Evolutionary conservation across 2,113 vertebrate species (phyloP).

Genomic region (Dromiciops gliroides): DNA sequence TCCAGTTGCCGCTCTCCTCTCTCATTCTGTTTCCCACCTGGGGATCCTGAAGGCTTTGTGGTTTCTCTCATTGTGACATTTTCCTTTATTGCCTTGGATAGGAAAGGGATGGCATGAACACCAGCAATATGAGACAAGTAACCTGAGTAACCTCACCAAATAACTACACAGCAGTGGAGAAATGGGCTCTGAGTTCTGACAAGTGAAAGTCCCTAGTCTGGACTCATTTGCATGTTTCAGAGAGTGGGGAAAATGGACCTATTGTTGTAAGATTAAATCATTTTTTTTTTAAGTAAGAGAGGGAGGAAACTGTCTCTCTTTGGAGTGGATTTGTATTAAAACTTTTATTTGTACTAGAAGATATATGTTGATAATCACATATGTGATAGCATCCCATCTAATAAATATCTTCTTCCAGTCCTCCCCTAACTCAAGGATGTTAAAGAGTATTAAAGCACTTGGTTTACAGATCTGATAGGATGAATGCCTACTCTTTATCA

Average conservation of each 20-base stretch:
- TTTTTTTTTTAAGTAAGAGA: constrained; percentile 2
- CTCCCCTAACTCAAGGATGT: neutral
- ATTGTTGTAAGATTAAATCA: neutral
- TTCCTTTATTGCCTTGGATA: constrained; percentile 61
- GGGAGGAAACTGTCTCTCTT: neutral
- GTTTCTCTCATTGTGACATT: constrained; percentile 12
- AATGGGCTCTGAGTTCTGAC: constrained; percentile 35
- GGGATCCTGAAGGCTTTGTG: neutral
- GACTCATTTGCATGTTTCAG: constrained; percentile 10
- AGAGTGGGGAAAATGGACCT: constrained; percentile 37
- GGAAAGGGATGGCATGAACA: neutral
- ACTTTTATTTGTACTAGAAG: neutral
- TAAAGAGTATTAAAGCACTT: neutral
- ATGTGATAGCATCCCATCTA: neutral
- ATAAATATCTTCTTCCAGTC: neutral
- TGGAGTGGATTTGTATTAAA: neutral
- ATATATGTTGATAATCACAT: neutral
- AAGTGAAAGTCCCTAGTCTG: neutral
- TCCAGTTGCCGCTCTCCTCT: neutral
- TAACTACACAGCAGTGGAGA: neutral
- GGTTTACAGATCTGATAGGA: neutral
- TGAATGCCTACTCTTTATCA: neutral
- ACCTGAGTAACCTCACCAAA: constrained; percentile 50
- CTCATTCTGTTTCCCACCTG: constrained; percentile 1
- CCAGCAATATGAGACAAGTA: neutral